Evolutionary conservation across 2,113 vertebrate genomes (phyloP), one percentile per base, ranked within the genome.

Genomic region (Crotalus viridis): DNA sequence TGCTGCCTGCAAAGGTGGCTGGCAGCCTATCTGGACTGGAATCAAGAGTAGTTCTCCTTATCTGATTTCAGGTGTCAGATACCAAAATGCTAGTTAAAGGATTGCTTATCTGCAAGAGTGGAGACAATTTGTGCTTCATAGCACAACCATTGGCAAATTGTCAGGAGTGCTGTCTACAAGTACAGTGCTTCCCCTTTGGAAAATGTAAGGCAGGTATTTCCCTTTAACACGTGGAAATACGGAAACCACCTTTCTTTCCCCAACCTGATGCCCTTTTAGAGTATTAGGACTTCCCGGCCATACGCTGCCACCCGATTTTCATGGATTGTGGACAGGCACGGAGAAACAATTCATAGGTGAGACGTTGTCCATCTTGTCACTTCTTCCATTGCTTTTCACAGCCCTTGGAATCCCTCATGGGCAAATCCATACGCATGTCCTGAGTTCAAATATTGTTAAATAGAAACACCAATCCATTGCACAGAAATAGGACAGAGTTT

Each of bases 21-120:
- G 91, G 43, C 48, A 92, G 89, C 95, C 69, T 13, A 1, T 89
- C 33, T 57, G 54, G 87, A 59, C 56, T 94, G 93, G 55, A 94
- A 90, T 92, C 2, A 0, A 69, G 64, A 33, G 28, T 39, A 12
- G 81, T 87, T 64, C 91, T 43, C 64, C 19, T 90, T 92, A 87
- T 74, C 87, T 21, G 91, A 28, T 88, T 64, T 48, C 52, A 56
- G 59, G 59, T 43, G 57, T 87, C 81, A 52, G 87, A 87, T 51
- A 48, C 56, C 46, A 88, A 54, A 89, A 48, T 9, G 1, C 61
- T 55, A 81, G 87, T 51, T 61, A 89, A 51, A 55, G 24, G 56
- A 4, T 1, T 0, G 1, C 93, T 93, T 28, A 57, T 93, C 91
- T 94, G 57, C 93, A 33, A 54, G 48, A 57, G 0, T 0, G 51